A percentile compares a stretch with the other conserved stretches of the same genome.
Evolutionary conservation across 2,888 invertebrate genomes (phyloP).

Genomic region (Theristus sp.): DNA sequence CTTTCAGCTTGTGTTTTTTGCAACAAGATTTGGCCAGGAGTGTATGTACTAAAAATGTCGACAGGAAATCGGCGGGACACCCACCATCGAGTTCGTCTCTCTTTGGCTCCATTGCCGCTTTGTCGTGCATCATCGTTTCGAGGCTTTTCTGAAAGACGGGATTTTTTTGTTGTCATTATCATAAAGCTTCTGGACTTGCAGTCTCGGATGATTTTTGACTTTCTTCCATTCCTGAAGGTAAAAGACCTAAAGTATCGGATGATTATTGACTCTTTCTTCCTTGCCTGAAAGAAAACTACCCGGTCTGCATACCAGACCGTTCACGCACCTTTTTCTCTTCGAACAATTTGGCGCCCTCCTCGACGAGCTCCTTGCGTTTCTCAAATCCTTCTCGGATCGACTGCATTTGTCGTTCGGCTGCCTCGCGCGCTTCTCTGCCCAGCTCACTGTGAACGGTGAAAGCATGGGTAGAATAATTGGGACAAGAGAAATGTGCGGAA

Average conservation of each 20-base stretch:
- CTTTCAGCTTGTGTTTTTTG: background rate
- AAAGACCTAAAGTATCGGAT: too few relatives aligned
- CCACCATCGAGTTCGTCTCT: slow-evolving; percentile 3
- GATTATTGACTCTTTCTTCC: too few relatives aligned
- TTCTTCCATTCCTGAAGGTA: too few relatives aligned
- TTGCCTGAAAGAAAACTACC: too few relatives aligned
- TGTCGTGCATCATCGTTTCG: slow-evolving; percentile 49
- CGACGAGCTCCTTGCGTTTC: slow-evolving; percentile 51
- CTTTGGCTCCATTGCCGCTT: slow-evolving; percentile 28
- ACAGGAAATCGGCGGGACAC: background rate
- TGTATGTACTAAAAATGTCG: background rate
- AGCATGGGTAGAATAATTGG: background rate
- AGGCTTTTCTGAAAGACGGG: slow-evolving; percentile 40
- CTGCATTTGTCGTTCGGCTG: slow-evolving; percentile 50
- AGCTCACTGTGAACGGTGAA: slow-evolving; percentile 42
- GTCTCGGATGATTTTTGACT: too few relatives aligned
- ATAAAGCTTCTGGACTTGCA: too few relatives aligned
- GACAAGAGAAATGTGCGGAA: background rate
- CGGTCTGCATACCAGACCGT: background rate
- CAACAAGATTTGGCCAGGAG: background rate
- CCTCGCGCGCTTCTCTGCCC: slow-evolving; percentile 32
- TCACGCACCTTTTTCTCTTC: slow-evolving; percentile 13
- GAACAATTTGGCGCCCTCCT: slow-evolving; percentile 53
- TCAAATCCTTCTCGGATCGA: slow-evolving; percentile 59
- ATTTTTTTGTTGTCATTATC: too few relatives aligned